Evolutionary conservation across 1,140 invertebrate species (phyloP), one percentile per base, ranked within the genome.

Genomic region (Pogonomyrmex californicus): DNA sequence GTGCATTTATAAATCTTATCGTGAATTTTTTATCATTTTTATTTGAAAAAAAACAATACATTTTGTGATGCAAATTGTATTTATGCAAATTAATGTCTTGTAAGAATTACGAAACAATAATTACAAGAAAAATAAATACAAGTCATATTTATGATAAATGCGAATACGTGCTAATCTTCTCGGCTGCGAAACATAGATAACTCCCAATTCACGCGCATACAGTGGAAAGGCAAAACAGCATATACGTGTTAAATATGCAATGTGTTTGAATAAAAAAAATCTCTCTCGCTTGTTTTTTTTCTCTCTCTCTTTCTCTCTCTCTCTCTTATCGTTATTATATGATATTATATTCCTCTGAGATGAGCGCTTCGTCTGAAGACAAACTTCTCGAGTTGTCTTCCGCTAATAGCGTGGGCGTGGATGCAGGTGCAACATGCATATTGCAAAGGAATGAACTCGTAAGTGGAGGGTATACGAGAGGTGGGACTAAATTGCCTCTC

Each of bases 391-490:
- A 79, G 77, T 54, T 66, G 77, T 66, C 66, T 73, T 47, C 17
- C 12, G 68, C 41, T 75, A 83, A 83, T 75, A 83, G 30, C 62
- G 85, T 87, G 85, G 77, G 88, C 77, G 88, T 87, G 89, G 30
- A 86, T 85, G 51, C 86, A 77, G 86, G 86, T 81, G 86, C 85
- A 68, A 54, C 36, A 47, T 49, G 51, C 51, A 73, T 71, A 60
- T 73, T 86, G 82, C 47, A 77, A 54, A 23, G 82, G 58, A 76
- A 85, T 63, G 71, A 62, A 56, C 17, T 85, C 49, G 82, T 85
- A 78, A 82, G 77, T 68, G 77, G 85, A 49, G 76, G 30, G 44
- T 44, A 47, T 51, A 47, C 58, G 33, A 54, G n/a, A 75, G 47
- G 49, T 68, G 51, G 76, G 65, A 54, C 56, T 85, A 83, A 77